phyloP scores from a whole-genome alignment of 2,113 vertebrate species.

The Oostethus manadensis region DNA sequence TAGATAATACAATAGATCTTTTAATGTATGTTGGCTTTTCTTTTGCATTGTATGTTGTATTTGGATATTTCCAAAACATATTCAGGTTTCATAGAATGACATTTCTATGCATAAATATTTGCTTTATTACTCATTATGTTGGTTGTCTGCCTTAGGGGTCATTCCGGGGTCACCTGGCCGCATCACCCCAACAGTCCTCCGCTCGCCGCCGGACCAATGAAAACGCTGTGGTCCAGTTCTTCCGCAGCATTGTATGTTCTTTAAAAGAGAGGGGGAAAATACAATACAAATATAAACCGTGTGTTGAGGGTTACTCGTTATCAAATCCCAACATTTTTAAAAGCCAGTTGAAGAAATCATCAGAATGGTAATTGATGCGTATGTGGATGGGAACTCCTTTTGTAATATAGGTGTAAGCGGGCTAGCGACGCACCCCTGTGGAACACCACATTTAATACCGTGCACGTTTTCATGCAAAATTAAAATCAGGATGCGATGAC shows the following conservation, averaged over 20 bases:
- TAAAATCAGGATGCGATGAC: rapidly evolving
- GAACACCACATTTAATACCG: background rate
- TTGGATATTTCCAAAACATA: background rate
- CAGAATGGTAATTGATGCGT: too few relatives aligned
- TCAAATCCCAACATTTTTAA: too few relatives aligned
- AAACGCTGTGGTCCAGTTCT: constrained; percentile 94
- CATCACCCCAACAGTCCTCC: constrained; percentile 82
- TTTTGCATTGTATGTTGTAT: background rate
- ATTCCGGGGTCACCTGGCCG: constrained; percentile 70
- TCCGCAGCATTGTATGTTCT: constrained; percentile 91
- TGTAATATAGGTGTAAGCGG: background rate
- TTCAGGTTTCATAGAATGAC: too few relatives aligned
- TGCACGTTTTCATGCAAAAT: background rate
- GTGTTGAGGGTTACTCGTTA: background rate
- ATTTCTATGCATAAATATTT: background rate
- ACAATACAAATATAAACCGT: background rate
- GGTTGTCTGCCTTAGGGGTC: constrained; percentile 64
- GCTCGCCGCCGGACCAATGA: constrained; percentile 83
- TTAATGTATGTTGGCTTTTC: background rate
- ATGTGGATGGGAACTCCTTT: background rate
- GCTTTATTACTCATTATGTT: background rate
- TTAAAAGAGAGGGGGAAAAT: background rate
- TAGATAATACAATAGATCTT: background rate
- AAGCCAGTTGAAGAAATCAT: too few relatives aligned
- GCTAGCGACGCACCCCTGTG: background rate